These are phyloP conservation scores for Caenorhabditis brenneri DNA, from an alignment of 1,140 invertebrate genomes.

Conservation along the genomic window DNA sequence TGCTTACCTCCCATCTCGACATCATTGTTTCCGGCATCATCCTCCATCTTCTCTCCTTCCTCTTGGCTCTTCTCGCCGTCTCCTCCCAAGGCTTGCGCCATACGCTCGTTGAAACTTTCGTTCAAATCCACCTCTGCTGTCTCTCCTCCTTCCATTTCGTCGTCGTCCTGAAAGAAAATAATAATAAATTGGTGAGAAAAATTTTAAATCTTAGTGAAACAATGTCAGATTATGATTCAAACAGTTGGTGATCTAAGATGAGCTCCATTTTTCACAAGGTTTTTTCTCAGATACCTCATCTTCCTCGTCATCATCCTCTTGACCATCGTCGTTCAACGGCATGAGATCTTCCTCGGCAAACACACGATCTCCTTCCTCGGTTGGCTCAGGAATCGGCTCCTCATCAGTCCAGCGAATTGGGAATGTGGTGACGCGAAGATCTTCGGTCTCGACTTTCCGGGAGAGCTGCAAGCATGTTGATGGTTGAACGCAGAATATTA, in stretches of 20 bases:
- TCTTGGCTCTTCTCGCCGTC: neutral
- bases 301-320: conserved; percentile 34
- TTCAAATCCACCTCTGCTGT: conserved; percentile 12
- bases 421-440: conserved; percentile 63
- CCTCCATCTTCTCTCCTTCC: conserved; percentile 26
- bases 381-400: conserved; percentile 38
- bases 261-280: no score
- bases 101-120: conserved; percentile 25
- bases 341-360: conserved; percentile 44
- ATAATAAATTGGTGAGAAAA: no score
- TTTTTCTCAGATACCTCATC: conserved; percentile 41
- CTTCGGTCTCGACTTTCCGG: conserved; percentile 58
- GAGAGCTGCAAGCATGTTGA: conserved; percentile 53
- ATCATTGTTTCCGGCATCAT: neutral
- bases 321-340: neutral
- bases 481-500: no score
- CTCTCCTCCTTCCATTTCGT: neutral
- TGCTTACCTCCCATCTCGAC: conserved; percentile 2
- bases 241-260: no score
- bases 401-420: conserved; percentile 66
- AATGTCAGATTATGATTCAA: no score
- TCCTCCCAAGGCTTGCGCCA: neutral
- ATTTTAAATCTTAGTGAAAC: no score
- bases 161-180: neutral
- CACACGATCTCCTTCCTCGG: neutral